Conservation (phyloP, 2,797 vertebrate genomes). For the Tympanoctomys barrerae region DNA sequence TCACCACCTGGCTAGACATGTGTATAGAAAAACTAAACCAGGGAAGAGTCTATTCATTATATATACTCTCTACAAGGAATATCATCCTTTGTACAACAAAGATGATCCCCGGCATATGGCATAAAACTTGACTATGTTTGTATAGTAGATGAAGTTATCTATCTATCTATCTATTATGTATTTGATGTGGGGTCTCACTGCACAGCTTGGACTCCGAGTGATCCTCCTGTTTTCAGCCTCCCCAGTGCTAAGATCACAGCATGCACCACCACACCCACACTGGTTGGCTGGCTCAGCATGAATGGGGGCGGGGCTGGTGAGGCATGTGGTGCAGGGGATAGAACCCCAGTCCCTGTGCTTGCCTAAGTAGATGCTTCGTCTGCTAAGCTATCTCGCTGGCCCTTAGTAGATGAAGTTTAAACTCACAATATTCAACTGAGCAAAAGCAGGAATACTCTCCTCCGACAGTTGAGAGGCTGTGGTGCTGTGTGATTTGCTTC, state of each 20-base stretch:
- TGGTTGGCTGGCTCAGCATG: too few species aligned
- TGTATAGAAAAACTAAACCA: constrained; percentile 8
- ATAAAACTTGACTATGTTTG: not conserved
- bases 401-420: not conserved
- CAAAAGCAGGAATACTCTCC: not conserved
- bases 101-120: not conserved
- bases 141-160: not conserved
- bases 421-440: not conserved
- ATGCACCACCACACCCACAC: too few species aligned
- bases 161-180: too few species aligned
- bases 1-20: constrained; percentile 12
- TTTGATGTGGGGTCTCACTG: too few species aligned
- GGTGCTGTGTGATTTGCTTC: not conserved
- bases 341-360: too few species aligned
- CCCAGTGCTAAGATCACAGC: too few species aligned
- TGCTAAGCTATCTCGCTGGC: too few species aligned
- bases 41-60: not conserved
- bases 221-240: too few species aligned
- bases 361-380: too few species aligned
- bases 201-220: too few species aligned
- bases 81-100: not conserved
- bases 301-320: too few species aligned
- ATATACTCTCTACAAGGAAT: not conserved
- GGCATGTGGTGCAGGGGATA: too few species aligned
- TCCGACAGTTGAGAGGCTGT: not conserved